Base-by-base conservation (phyloP, 2,888 invertebrate species). In the Habrosyne pyritoides region DNA sequence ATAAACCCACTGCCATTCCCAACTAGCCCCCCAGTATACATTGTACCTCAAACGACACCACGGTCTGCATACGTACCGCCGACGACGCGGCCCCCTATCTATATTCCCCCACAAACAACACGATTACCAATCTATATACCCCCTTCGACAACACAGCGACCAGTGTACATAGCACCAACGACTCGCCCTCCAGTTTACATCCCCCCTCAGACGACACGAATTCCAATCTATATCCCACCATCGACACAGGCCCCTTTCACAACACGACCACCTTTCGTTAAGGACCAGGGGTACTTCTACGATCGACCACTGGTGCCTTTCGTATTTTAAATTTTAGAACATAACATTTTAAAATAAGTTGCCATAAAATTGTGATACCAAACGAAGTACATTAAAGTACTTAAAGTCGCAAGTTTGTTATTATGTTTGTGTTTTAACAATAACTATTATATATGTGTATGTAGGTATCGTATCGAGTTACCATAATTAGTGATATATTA, bases 301-400 rank as follows among this genome's bases (percentile, higher is more conserved):
- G 91, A 93, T 57, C 81, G 81, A 71, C 93, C 93, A 8, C 63
- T 69, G 52, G 89, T 92, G 69, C 88, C 91, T 30, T 92, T 93
- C 64, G 83, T 84, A 53, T 92, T 84, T 67, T 92, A 88, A 83
- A 8, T 18, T 21, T 28, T 30, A 18, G 18, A 24, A 49, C 18
- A 49, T 49, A 28, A 26, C 12, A 22, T 57, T 71, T 33, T n/a
- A 33, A 64, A 66, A 64, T 76, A 78, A 77, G 84, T 81, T 87
- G 87, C 87, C 87, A 86, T 89, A 87, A 64, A 77, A 86, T 83
- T 89, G 89, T 91, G 89, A 91, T 91, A 90, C 89, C 89, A 90
- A 90, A 90, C 79, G 63, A 67, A 63, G 54, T 64, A 71, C 64
- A 71, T 67, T 69, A 62, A 59, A 48, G 73, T 72, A 70, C 68